Base-by-base conservation (phyloP, 2,888 invertebrate species). In the Scaeva pyrastri region DNA sequence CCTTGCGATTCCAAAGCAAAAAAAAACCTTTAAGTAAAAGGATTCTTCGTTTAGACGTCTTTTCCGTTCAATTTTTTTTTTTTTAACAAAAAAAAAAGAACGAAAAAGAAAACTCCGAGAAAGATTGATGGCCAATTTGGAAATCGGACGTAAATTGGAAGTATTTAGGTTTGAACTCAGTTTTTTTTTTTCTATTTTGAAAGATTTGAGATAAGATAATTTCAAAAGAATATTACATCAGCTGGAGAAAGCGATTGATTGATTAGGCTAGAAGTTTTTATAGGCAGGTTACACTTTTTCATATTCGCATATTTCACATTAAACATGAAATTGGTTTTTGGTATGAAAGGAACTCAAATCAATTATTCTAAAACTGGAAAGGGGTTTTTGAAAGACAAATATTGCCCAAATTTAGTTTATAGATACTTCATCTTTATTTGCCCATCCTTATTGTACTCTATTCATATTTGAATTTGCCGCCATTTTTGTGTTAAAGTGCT, bases 111-210 rank as follows among this genome's bases (percentile, higher is more conserved):
- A 12, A 41, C 19, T 12, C 12, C 4, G 43, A 31, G 11, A 39
- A 50, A 39, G 52, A 64, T 64, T 62, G 52, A 74, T 36, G 64
- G 45, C 8, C 39, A 39, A 52, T 66, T 23, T 16, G 14, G n/a
- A 12, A 58, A 73, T 75, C 31, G 36, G 45, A 56, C 36, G 56
- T 39, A 48, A 66, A 66, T 79, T 55, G 56, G 45, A 56, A 41
- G 72, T 43, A n/a, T 55, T 72, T 56, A 64, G 36, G 16, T 26
- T 45, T 36, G n/a, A 71, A 71, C 52, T 58, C 11, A 58, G 26
- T 14, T 48, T 66, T 48, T 7, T 8, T 21, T 26, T 55, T 11
- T n/a, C 16, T 2, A 45, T 62, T 78, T 55, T 55, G 39, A 66
- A 70, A 21, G 41, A 23, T 58, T 60, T 8, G 21, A 21, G 60